These are phyloP conservation scores for Aporophyla lueneburgensis DNA, from an alignment of 2,888 invertebrate genomes.

Conservation along the genomic window DNA sequence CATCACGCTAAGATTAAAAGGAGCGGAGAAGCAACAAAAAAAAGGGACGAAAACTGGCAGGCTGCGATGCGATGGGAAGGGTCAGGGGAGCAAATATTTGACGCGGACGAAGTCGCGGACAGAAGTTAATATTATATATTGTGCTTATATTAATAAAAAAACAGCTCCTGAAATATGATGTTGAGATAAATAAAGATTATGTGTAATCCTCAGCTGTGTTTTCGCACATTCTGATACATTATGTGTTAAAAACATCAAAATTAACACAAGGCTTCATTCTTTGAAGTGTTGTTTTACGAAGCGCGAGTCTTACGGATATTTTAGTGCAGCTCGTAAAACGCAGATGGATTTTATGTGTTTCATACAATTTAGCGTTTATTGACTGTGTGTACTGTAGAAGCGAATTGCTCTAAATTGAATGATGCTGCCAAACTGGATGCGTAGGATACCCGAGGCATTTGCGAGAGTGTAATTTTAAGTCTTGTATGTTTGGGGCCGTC, in stretches of 20 bases:
- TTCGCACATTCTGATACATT: background rate
- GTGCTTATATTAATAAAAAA: no score
- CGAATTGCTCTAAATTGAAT: constrained; percentile 42
- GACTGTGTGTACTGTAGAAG: constrained; percentile 8
- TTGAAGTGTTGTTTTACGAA: constrained; percentile 41
- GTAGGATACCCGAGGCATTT: background rate
- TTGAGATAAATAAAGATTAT: no score
- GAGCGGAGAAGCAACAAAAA: no score
- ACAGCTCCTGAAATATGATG: no score
- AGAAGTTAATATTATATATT: no score
- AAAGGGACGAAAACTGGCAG: no score
- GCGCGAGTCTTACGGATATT: constrained; percentile 21
- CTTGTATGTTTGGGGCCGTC: no score
- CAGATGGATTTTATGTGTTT: constrained; percentile 33
- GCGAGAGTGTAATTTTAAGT: background rate
- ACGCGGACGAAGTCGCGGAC: no score
- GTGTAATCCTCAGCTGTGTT: background rate
- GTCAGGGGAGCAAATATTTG: no score
- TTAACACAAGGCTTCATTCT: constrained; percentile 20
- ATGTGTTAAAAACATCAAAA: constrained; percentile 27
- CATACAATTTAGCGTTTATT: constrained; percentile 41
- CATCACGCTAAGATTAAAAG: no score
- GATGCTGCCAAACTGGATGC: background rate
- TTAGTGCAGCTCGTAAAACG: constrained; percentile 39
- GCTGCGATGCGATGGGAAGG: no score